Percentiles rank a stretch among this genome's conserved stretches.
Conservation (phyloP, 2,113 vertebrate species). For the Ariopsis seemanni region DNA sequence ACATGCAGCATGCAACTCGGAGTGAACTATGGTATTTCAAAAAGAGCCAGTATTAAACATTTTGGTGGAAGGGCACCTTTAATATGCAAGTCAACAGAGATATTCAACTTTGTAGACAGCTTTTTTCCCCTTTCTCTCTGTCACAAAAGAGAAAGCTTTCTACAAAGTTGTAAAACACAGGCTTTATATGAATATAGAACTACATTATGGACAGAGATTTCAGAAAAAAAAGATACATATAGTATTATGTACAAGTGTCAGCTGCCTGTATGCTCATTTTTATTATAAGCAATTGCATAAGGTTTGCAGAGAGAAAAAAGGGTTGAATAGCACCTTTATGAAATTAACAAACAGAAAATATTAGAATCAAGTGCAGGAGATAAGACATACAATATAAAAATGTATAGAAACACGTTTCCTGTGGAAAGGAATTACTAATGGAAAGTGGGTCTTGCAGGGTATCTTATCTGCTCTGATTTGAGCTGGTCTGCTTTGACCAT, state of each 20-base stretch:
- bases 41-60: too few relatives aligned
- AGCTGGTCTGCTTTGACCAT: background rate
- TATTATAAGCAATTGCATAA: background rate
- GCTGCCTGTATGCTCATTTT: background rate
- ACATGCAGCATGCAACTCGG: too few relatives aligned
- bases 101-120: background rate
- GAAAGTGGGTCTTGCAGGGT: background rate
- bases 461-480: background rate
- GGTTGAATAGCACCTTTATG: background rate
- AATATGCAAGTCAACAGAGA: background rate
- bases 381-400: too few relatives aligned
- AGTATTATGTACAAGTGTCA: background rate
- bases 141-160: background rate
- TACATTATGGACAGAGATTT: background rate
- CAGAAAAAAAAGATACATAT: background rate
- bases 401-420: too few relatives aligned
- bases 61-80: background rate
- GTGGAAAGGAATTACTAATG: background rate
- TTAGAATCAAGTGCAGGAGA: too few relatives aligned
- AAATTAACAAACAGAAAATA: too few relatives aligned
- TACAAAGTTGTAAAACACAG: background rate
- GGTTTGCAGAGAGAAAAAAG: background rate
- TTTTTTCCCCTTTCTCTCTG: background rate
- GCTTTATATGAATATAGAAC: background rate
- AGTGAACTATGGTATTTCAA: too few relatives aligned